Conservation (phyloP, 2,113 vertebrate genomes). For the Thymallus thymallus region DNA sequence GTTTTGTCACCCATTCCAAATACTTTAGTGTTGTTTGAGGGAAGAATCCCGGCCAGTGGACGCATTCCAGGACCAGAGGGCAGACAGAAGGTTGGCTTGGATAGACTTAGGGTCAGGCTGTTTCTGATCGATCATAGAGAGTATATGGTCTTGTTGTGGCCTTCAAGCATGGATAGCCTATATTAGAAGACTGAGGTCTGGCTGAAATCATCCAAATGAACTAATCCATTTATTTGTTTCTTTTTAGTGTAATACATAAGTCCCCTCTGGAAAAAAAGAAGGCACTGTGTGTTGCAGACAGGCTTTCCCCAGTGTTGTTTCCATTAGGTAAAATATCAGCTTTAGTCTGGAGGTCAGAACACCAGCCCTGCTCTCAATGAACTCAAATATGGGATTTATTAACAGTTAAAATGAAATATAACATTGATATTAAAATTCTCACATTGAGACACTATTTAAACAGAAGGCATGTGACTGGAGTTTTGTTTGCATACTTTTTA, state of each 20-base stretch:
- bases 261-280: not conserved
- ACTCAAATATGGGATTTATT: not conserved
- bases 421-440: not conserved
- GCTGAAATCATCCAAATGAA: not conserved
- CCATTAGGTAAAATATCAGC: conserved; percentile 48
- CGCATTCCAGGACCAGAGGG: conserved; percentile 42
- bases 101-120: conserved; percentile 41
- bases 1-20: conserved; percentile 59
- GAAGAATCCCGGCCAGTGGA: conserved; percentile 48
- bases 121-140: not conserved
- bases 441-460: not conserved
- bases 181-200: not conserved
- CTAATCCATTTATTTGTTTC: not conserved
- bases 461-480: not conserved
- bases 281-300: not conserved
- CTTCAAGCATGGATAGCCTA: conserved; percentile 39
- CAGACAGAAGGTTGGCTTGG: conserved; percentile 30
- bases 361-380: conserved; percentile 55
- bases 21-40: conserved; percentile 60
- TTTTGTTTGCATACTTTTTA: not conserved
- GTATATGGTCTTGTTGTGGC: conserved; percentile 50
- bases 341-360: conserved; percentile 71
- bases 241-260: not conserved
- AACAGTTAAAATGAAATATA: not conserved
- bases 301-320: not conserved